Conservation (phyloP, 2,888 invertebrate species). For the Parochlus steinenii region DNA sequence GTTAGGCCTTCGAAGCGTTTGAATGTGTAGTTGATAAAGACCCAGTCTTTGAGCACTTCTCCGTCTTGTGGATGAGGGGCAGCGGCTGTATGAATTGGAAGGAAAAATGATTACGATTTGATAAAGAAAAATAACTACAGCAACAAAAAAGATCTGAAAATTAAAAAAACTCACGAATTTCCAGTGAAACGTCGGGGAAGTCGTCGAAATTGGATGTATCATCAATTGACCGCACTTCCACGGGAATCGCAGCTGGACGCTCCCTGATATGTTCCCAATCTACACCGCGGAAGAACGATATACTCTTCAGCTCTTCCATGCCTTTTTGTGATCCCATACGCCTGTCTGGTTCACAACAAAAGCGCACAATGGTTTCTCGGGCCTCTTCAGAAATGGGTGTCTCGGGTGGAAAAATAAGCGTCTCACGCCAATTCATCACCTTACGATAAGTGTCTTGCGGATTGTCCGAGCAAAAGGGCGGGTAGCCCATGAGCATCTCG, state of each 20-base stretch:
- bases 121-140: slow-evolving; percentile 1
- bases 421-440: slow-evolving; percentile 99
- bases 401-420: slow-evolving; percentile 95
- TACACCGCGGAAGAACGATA: slow-evolving; percentile 89
- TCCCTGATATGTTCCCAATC: slow-evolving; percentile 99
- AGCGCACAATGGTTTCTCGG: slow-evolving; percentile 82
- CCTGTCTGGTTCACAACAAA: slow-evolving; percentile 93
- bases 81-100: no score
- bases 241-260: slow-evolving; percentile 92
- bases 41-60: slow-evolving; percentile 96
- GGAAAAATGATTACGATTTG: slow-evolving; percentile 2
- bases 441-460: slow-evolving; percentile 41
- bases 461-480: slow-evolving; percentile 97
- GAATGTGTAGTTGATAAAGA: slow-evolving; percentile 99
- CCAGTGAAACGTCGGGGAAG: slow-evolving; percentile 96
- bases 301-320: slow-evolving; percentile 82
- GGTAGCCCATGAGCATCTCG: slow-evolving; percentile 99
- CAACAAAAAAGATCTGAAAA: slow-evolving; percentile 5
- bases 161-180: slow-evolving; percentile 72
- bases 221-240: slow-evolving; percentile 96
- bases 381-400: slow-evolving; percentile 98
- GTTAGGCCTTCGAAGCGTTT: slow-evolving; percentile 97
- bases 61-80: slow-evolving; percentile 57
- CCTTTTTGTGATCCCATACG: slow-evolving; percentile 80
- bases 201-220: slow-evolving; percentile 99